Evolutionary conservation across 2,113 vertebrate species (phyloP), one percentile per base, ranked within the genome.

Genomic region (Mellivora capensis): DNA sequence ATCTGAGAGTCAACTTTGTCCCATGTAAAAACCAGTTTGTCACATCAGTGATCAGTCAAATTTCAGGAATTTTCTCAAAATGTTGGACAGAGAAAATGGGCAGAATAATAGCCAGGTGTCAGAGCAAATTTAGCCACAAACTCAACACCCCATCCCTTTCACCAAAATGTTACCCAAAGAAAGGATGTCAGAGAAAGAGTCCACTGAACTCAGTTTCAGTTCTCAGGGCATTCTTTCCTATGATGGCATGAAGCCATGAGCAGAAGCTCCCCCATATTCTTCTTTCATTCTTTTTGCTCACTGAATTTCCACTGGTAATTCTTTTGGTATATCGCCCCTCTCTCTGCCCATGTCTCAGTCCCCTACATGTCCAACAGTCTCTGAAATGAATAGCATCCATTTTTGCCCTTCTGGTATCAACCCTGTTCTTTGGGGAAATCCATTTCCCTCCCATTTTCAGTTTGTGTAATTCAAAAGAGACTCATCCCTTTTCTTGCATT

Each of bases 131-230:
- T 29, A 81, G 69, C 23, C 49, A n/a, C 13, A 34, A 62, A 64
- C 25, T 39, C 27, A 29, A 11, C 14, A 37, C 29, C 27, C 29
- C 4, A 1, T 25, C 25, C 27, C 11, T 31, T 17, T 9, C 42
- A 21, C 31, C 8, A 21, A 57, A 72, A 37, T 12, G 14, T 25
- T 15, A 72, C 21, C 37, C 54, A 14, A 17, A 42, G 21, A 10
- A 25, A 57, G 27, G 37, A 42, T 10, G 18, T 31, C 23, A n/a
- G 31, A 47, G 29, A 25, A 39, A 14, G 25, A 17, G 20, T 20
- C 23, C 0, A 7, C 15, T 42, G 10, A 20, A 18, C 18, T 13
- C 1, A 0, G 27, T 39, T 87, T 57, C 18, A 15, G 25, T 59
- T 57, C 44, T 49, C 71, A 71, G 74, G 61, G 15, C 13, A 15